Base-by-base conservation (phyloP, 1,140 invertebrate genomes). In the Bathynomus jamesi region DNA sequence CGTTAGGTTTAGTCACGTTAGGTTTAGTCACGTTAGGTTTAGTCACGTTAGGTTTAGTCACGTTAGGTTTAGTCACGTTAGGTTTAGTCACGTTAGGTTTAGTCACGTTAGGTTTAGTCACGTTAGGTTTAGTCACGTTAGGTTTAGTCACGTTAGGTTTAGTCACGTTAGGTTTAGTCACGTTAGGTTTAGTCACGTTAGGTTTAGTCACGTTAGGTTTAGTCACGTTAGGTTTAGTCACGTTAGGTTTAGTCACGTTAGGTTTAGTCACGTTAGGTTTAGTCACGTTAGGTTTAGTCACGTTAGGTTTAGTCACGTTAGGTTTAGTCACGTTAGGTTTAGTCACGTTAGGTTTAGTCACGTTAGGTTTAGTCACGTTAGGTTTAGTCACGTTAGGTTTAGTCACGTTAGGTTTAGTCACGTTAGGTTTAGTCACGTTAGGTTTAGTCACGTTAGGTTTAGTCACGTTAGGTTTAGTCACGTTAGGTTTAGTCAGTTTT, bases 201-300 rank as follows among this genome's bases (percentile, higher is more conserved):
- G 40, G 10, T 76, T 60, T 72, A 24, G 28, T 17, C 63, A 30
- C 24, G 30, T 65, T 0, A 8, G 40, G 10, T 76, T 60, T 72
- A 24, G 28, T 17, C 63, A 30, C 24, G 30, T 65, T 0, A 8
- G 40, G 10, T 76, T 60, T 72, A 24, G 28, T 17, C 63, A 30
- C 24, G 30, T 65, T 0, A 8, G 40, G 10, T 76, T 60, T 72
- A 24, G 28, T 17, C 63, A 30, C 24, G 30, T 65, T 0, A 8
- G 40, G 10, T 76, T 60, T 72, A 24, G 28, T 17, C 63, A 30
- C 24, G 30, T 65, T 64, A 71, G 71, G 28, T 67, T 72, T 65
- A 64, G 62, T 69, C 62, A 70, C 76, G 76, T 28, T 70, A 82
- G 79, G 74, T 69, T 78, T 46, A 21, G 67, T 27, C 62, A 53